These are phyloP conservation scores for Lordiphosa fenestrarum DNA, from an alignment of 2,888 invertebrate species.

Conservation along the genomic window DNA sequence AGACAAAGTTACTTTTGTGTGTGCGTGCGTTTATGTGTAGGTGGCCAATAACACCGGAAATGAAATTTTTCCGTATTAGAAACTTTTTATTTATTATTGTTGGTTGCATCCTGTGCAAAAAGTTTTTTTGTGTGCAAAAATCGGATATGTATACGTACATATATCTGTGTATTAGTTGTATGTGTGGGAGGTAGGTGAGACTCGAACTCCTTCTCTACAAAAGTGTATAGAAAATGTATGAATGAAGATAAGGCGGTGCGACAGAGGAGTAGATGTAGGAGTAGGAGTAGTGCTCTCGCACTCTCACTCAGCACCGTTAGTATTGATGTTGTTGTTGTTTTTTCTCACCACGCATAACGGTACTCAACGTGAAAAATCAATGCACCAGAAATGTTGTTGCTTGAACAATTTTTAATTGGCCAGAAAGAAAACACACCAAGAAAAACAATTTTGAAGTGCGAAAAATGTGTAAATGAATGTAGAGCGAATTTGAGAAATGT, in stretches of 20 bases:
- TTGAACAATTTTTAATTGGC: conserved; percentile 44
- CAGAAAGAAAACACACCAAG: conserved; percentile 7
- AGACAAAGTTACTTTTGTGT: conserved; percentile 57
- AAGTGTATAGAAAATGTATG: conserved; percentile 73
- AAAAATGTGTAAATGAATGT: conserved; percentile 7
- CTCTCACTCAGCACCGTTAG: background rate
- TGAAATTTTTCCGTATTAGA: conserved; percentile 53
- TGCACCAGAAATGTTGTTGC: conserved; percentile 33
- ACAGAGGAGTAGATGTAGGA: conserved; percentile 25
- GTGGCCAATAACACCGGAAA: conserved; percentile 62
- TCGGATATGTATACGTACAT: conserved; percentile 20
- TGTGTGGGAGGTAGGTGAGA: conserved; percentile 26
- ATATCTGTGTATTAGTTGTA: background rate
- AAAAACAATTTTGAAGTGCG: conserved; percentile 7
- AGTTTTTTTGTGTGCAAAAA: conserved; percentile 25
- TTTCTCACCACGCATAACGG: conserved; percentile 23
- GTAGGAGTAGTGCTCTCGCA: conserved; percentile 28
- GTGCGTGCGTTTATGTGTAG: conserved; percentile 17
- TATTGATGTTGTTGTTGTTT: conserved; percentile 28
- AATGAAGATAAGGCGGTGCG: conserved; percentile 57
- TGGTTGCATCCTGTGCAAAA: conserved; percentile 39
- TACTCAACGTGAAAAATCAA: conserved; percentile 58
- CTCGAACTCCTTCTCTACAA: conserved; percentile 25
- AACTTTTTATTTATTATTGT: conserved; percentile 39
- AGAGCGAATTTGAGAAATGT: conserved; percentile 2